These are phyloP conservation scores for Scalopus aquaticus DNA, from an alignment of 2,113 vertebrate species.

Conservation along the genomic window DNA sequence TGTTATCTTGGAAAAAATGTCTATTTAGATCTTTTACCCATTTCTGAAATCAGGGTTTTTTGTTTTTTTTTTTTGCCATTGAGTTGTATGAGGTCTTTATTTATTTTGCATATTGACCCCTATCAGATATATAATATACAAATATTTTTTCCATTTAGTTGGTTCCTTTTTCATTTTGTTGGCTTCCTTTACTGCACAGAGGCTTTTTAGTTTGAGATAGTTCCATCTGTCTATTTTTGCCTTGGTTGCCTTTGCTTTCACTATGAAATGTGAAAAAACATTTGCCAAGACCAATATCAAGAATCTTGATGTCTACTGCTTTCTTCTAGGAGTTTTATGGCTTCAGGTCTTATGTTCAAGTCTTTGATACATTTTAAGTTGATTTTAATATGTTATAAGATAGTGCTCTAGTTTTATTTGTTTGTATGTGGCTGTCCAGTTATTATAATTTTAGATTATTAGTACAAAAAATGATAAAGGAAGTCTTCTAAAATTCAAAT, in stretches of 20 bases:
- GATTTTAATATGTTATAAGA: background rate
- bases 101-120: no score
- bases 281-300: background rate
- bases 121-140: no score
- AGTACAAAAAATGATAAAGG: constrained; percentile 53
- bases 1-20: background rate
- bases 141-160: no score
- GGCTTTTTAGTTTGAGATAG: no score
- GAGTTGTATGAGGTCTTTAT: no score
- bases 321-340: background rate
- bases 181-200: no score
- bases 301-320: background rate
- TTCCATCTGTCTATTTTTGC: no score
- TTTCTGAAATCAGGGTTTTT: no score
- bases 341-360: background rate
- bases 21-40: background rate
- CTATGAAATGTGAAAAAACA: background rate
- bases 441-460: background rate
- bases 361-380: background rate
- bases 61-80: background rate
- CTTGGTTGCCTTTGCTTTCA: background rate
- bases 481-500: constrained; percentile 66
- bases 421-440: background rate
- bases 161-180: no score
- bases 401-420: background rate